Base-by-base conservation (phyloP, 2,797 vertebrate species). In the Myripristis murdjan region DNA sequence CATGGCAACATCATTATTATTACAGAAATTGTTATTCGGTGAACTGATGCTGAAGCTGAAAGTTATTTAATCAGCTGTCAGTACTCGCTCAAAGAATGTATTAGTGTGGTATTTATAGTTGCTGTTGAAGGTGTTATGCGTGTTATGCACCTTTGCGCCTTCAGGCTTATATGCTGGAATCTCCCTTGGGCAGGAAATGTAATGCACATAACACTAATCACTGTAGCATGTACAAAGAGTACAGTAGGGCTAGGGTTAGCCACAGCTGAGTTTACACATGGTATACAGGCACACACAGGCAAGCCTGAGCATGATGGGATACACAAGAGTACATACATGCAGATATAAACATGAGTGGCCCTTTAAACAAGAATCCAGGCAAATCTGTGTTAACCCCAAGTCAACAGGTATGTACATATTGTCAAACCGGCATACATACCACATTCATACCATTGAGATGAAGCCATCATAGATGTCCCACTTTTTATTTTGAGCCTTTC, bases 141-240 rank as follows among this genome's bases (percentile, higher is more conserved):
- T 31, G 44, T 51, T 64, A 49, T 24, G 4, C 47, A 49, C 8
- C 5, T 3, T 49, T 49, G 11, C 14, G 10, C 47, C 22, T 14
- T 24, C 22, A 5, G 44, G 35, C 47, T 33, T 33, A 52, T 41
- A 68, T 70, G 54, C 10, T 65, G 64, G 61, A 67, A 26, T 69
- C 18, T 53, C 68, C 74, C 76, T 41, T 12, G 15, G 68, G 76
- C 66, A 20, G 28, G 11, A 54, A 10, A 64, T 60, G 66, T 39
- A 59, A 74, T 60, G 67, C 55, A 67, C 57, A 70, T 72, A 10
- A 65, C 66, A 52, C 55, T 35, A 72, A 24, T 80, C 74, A 72
- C 75, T 52, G 80, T 74, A 41, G 57, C 77, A 3, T 51, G 46
- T 3, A 15, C 28, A 78, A 55, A 16, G 26, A 62, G 54, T 47